Evolutionary conservation across 2,888 invertebrate species (phyloP).

Genomic region (Erebia aethiops): DNA sequence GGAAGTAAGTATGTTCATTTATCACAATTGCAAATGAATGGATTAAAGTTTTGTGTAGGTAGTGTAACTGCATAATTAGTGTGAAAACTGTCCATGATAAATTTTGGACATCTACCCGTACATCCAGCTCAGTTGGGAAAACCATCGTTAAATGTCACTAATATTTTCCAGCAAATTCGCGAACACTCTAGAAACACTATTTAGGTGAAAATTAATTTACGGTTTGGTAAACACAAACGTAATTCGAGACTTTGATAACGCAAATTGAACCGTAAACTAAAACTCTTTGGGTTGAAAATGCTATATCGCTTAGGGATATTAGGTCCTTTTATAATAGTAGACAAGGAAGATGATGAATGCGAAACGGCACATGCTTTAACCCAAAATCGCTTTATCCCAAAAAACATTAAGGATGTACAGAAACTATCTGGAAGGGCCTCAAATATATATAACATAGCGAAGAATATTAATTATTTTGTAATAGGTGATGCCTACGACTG

Average conservation of each 20-base stretch:
- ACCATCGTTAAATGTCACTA: conserved; percentile 29
- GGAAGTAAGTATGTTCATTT: too few relatives aligned
- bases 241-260: conserved; percentile 11
- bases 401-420: conserved; percentile 38
- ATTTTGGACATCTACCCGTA: conserved; percentile 5
- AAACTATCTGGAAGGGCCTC: conserved; percentile 32
- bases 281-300: conserved; percentile 4
- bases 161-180: conserved; percentile 34
- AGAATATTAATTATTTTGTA: not conserved
- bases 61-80: not conserved
- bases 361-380: conserved; percentile 56
- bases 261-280: conserved; percentile 12
- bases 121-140: conserved; percentile 21
- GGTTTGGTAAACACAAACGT: conserved; percentile 23
- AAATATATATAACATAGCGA: not conserved
- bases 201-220: conserved; percentile 42
- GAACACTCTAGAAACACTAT: conserved; percentile 40
- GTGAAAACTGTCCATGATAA: conserved; percentile 16
- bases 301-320: conserved; percentile 11
- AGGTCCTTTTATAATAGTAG: conserved; percentile 35
- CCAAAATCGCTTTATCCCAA: conserved; percentile 48
- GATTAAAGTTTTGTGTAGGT: not conserved
- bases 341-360: conserved; percentile 55
- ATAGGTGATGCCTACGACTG: too few relatives aligned
- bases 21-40: not conserved